Base-by-base conservation (phyloP, 2,113 vertebrate genomes). In the Asarcornis scutulata region DNA sequence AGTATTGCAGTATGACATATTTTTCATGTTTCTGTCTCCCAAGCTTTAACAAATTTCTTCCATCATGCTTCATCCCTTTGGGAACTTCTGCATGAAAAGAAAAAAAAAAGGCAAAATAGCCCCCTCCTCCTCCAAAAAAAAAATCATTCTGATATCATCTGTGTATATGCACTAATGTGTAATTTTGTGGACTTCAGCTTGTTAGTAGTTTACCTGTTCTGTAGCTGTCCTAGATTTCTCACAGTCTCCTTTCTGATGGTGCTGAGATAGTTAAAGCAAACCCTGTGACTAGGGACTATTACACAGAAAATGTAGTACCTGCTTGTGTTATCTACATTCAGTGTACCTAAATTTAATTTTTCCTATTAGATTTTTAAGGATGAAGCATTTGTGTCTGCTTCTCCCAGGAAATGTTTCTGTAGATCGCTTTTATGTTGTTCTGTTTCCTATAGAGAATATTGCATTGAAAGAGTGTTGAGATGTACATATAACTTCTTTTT, bases 21-120 rank as follows among this genome's bases (percentile, higher is more conserved):
- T 78, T 95, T 96, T 91, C 84, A 55, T 93, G 86, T 81, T 94
- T 87, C 72, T 96, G 38, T 60, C 89, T 93, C 40, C 14, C 46
- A 59, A 81, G 20, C 67, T 66, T 77, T 93, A 83, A 86, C 50
- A n/a, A 89, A 75, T 97, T 93, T 89, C 9, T 82, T 92, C 66
- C 22, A 26, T 81, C 21, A 40, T 68, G 48, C 27, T 78, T 83
- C 15, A 66, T n/a, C 7, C n/a, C 66, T 89, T 75, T 83, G 75
- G 44, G 32, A 50, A 64, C 52, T 40, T 52, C 22, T 52, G 23
- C 23, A 52, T 52, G 50, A 52, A 25, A 13, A 25, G 50, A 23
- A 50, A 50, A 52, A 23, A 21, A 44, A 44, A 44, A 17, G 44
- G 17, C 44, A 44, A 44, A 44, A 44, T 44, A 44, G 20, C 16